Conservation (phyloP, 2,113 vertebrate species). For the Lepidothrix coronata region DNA sequence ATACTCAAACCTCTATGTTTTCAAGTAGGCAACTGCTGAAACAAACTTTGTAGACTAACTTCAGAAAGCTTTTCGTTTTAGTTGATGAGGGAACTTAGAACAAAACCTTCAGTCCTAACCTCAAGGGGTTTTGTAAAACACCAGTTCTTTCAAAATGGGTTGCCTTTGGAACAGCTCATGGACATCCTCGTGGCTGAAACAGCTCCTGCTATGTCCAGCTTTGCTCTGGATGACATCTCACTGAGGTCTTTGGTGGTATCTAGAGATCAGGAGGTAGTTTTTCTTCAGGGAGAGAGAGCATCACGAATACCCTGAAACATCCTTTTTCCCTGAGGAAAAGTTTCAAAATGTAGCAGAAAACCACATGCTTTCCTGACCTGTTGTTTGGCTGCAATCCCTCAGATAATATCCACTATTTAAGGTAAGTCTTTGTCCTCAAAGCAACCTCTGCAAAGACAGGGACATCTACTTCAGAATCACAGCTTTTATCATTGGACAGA, state of each 20-base stretch:
- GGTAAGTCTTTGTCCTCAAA: not conserved
- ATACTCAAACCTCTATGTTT: not conserved
- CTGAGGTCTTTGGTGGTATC: accelerated
- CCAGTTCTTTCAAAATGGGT: not conserved
- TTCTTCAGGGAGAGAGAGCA: not conserved
- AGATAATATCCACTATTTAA: not conserved
- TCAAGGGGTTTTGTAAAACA: not conserved
- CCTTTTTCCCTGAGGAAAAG: not conserved
- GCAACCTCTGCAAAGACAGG: not conserved
- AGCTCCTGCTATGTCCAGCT: not conserved
- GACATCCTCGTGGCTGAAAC: not conserved
- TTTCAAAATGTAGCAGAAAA: not conserved
- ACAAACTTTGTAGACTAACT: not conserved
- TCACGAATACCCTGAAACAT: not conserved
- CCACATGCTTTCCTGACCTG: not conserved
- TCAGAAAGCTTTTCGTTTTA: not conserved
- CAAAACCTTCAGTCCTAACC: not conserved
- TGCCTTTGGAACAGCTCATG: not conserved
- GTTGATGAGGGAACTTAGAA: not conserved
- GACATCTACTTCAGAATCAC: not conserved
- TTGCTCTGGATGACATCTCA: not conserved
- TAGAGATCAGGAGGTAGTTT: not conserved
- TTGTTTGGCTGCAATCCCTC: not conserved
- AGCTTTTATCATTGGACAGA: not conserved
- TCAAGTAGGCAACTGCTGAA: not conserved